Evolutionary conservation across 2,888 invertebrate genomes (phyloP).

Genomic region (Sussaba pulchella): DNA sequence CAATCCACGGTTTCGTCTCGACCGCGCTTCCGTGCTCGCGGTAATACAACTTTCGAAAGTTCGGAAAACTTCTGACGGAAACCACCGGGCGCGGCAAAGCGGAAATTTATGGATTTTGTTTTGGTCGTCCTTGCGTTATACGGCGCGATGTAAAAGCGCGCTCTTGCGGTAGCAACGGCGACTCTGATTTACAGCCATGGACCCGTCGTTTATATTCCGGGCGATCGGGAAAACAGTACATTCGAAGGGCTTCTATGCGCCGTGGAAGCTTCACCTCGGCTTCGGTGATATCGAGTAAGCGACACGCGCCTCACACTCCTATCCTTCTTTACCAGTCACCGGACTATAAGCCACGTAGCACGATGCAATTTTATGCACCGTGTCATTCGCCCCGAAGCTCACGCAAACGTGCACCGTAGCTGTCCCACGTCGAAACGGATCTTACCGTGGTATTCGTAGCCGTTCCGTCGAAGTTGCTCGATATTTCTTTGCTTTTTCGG

Average conservation of each 20-base stretch:
- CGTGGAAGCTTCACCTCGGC: slow-evolving; percentile 54
- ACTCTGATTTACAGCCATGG: slow-evolving; percentile 80
- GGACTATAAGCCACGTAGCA: slow-evolving; percentile 31
- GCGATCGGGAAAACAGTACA: slow-evolving; percentile 58
- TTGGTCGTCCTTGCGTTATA: slow-evolving; percentile 74
- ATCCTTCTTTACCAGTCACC: neutral
- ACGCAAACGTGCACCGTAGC: neutral
- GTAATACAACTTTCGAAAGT: slow-evolving; percentile 83
- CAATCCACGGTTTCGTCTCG: slow-evolving; percentile 36
- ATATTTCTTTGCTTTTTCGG: neutral
- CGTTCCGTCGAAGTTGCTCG: neutral
- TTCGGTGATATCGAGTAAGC: slow-evolving; percentile 59
- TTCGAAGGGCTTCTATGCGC: slow-evolving; percentile 53
- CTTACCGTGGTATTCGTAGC: neutral
- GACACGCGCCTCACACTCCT: slow-evolving; percentile 54
- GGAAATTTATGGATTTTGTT: slow-evolving; percentile 84
- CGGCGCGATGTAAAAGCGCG: slow-evolving; percentile 35
- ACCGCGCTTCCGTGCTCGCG: slow-evolving; percentile 64
- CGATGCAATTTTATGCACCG: slow-evolving; percentile 58
- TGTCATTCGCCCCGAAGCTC: slow-evolving; percentile 31
- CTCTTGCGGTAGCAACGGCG: slow-evolving; percentile 48
- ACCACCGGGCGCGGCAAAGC: slow-evolving; percentile 80
- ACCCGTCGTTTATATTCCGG: slow-evolving; percentile 71
- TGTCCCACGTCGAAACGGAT: neutral
- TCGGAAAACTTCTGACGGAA: slow-evolving; percentile 82